Evolutionary conservation across 2,888 invertebrate genomes (phyloP), one percentile per base, ranked within the genome.

Genomic region (Anorthoa munda): DNA sequence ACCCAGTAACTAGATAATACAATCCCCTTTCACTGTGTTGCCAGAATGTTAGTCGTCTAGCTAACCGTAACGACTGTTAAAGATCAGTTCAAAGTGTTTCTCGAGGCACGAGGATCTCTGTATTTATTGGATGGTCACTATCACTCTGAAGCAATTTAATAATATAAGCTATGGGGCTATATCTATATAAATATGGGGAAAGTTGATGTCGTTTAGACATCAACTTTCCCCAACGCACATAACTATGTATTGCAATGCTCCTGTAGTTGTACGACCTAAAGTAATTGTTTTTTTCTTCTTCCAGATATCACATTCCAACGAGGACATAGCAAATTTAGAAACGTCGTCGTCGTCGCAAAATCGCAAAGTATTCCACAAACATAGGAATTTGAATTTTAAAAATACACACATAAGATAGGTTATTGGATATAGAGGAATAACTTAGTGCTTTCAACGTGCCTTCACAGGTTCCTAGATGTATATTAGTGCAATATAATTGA

Each of bases 381-480:
- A 81, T 83, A 80, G 79, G 72, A 88, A 80, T 81, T 83, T 80
- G 81, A 77, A 81, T 84, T 84, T 77, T 81, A 86, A 83, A 79
- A 84, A 78, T 82, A 88, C 53, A 78, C 55, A 64, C 9, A 48
- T 86, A 81, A 76, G 78, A 79, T 84, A 85, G 72, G 84, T 71
- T 82, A 83, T 87, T 84, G 56, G 67, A 82, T 84, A 75, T 84
- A 75, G 55, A 84, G 65, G 58, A 70, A 78, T 78, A 86, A 90
- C 77, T 84, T 89, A 92, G 92, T 92, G 93, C 93, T 95, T 95
- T 89, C 68, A 85, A 92, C 85, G 95, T 95, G 95, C 95, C 95
- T 95, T 94, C 86, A 84, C 87, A 86, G 89, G 92, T 94, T 92
- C 91, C 92, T 94, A 93, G 89, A 82, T 90, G 86, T 89, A 86